phyloP scores from a whole-genome alignment of 2,797 vertebrate species.

The Thripadectes ignobilis region DNA sequence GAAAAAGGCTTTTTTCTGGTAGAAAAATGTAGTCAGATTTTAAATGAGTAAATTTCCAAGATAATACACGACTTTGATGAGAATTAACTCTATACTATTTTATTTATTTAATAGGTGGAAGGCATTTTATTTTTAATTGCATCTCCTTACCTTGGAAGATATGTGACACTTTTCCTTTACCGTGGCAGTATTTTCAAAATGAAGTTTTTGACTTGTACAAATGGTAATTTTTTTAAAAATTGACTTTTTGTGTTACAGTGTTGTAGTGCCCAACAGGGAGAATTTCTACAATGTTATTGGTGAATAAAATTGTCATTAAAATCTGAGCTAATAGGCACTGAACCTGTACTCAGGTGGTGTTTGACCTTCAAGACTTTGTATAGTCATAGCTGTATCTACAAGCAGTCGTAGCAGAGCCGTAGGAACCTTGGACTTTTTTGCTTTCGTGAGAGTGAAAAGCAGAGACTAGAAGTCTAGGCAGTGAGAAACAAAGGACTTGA shows the following conservation, averaged over 20 bases:
- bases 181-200: background rate
- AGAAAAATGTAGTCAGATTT: background rate
- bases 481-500: background rate
- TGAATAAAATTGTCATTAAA: constrained; percentile 22
- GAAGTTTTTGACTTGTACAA: background rate
- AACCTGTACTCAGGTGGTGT: background rate
- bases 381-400: background rate
- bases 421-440: background rate
- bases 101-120: background rate
- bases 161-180: background rate
- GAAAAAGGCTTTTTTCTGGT: background rate
- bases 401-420: background rate
- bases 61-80: background rate
- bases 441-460: background rate
- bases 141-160: background rate
- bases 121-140: background rate
- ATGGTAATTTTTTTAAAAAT: background rate
- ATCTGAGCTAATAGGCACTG: background rate
- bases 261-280: background rate
- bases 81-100: background rate
- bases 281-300: background rate
- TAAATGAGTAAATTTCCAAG: background rate
- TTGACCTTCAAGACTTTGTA: constrained; percentile 25
- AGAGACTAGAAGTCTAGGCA: background rate
- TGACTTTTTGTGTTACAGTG: background rate